A percentile compares a stretch with the other conserved stretches of the same genome.
These are phyloP conservation scores for Perodicticus potto DNA, from an alignment of 2,797 vertebrate species.

Conservation along the genomic window DNA sequence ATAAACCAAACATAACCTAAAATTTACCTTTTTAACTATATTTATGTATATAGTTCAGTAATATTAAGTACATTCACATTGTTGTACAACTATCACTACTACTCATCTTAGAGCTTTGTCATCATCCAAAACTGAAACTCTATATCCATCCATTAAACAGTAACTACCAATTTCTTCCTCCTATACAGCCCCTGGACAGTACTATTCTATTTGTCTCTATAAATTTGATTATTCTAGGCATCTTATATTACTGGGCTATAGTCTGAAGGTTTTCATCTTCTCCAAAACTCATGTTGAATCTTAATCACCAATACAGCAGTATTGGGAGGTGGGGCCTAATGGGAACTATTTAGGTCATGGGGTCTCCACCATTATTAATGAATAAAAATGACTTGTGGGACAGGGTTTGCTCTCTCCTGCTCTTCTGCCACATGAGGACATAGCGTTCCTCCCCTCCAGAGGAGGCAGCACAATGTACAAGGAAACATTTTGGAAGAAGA, in stretches of 20 bases:
- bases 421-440: not conserved
- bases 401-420: not conserved
- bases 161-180: not conserved
- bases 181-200: not conserved
- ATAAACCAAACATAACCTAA: not conserved
- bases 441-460: not conserved
- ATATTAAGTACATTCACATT: not conserved
- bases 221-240: not conserved
- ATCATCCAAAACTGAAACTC: not conserved
- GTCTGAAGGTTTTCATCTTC: too few species aligned
- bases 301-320: too few species aligned
- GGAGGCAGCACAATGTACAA: not conserved
- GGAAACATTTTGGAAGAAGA: not conserved
- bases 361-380: not conserved
- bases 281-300: too few species aligned
- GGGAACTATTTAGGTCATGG: too few species aligned
- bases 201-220: not conserved
- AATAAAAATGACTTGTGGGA: not conserved
- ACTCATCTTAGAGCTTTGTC: not conserved
- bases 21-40: not conserved
- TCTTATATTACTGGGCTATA: not conserved
- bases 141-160: not conserved
- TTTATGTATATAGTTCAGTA: not conserved
- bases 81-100: not conserved
- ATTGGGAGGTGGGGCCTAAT: too few species aligned